Evolutionary conservation across 2,888 invertebrate genomes (phyloP).

Genomic region (Xestia xanthographa): DNA sequence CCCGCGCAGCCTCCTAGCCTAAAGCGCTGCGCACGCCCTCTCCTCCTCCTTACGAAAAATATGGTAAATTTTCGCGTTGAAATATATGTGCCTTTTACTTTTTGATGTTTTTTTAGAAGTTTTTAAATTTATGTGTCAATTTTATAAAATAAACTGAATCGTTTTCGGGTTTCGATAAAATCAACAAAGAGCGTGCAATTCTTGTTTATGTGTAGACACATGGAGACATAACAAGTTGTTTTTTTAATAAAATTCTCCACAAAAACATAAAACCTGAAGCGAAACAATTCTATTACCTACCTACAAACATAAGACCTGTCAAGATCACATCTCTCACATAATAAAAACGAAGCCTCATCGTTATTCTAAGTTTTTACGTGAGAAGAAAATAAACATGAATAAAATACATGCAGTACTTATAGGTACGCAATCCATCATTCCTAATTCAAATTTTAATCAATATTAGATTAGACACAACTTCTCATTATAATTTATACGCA

Average conservation of each 20-base stretch:
- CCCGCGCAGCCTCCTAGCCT: constrained; percentile 73
- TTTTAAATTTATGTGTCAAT: constrained; percentile 40
- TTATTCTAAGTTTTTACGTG: constrained; percentile 4
- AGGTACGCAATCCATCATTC: constrained; percentile 1
- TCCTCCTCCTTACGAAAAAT: constrained; percentile 68
- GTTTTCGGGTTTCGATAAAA: neutral
- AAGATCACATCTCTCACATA: neutral
- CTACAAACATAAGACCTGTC: neutral
- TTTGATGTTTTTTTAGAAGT: neutral
- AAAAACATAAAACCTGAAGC: neutral
- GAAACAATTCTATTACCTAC: neutral
- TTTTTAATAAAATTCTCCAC: neutral
- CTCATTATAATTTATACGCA: constrained; percentile 1
- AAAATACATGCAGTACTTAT: neutral
- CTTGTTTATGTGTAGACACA: neutral
- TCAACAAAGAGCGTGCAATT: neutral
- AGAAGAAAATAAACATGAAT: neutral
- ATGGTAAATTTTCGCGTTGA: constrained; percentile 59
- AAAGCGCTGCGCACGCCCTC: constrained; percentile 69
- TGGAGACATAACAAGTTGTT: no score
- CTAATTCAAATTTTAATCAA: constrained; percentile 1
- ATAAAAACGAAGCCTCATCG: neutral
- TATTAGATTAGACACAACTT: constrained; percentile 3
- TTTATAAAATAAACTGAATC: neutral
- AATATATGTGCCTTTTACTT: constrained; percentile 46